Base-by-base conservation (phyloP, 2,888 invertebrate genomes). In the Perdita meconis region DNA sequence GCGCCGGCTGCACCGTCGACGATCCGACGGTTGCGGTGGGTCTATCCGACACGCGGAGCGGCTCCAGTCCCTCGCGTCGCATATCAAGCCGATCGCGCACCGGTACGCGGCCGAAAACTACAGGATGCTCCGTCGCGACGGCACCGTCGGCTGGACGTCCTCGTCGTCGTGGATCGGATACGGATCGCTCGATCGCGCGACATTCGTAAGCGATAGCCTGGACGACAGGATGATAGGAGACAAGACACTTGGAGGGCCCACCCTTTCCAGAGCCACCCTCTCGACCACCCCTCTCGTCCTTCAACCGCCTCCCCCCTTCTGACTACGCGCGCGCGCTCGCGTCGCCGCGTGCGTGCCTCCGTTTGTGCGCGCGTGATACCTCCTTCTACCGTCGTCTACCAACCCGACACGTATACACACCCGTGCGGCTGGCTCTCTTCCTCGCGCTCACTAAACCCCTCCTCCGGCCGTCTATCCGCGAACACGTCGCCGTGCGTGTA, bases 191-290 rank as follows among this genome's bases (percentile, higher is more conserved):
- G 89, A 89, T 89, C 88, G 89, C 89, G 88, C 89, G 89, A 89
- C 89, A 89, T 89, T 89, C 89, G 89, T 89, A 89, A 89, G 86
- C 89, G 89, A 89, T 89, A 89, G 87, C 83, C 89, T 85, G 88
- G 87, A 89, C 89, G 88, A 89, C 87, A 88, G 88, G 89, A 89
- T 87, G 88, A 89, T 89, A 89, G 87, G 89, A 88, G 89, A 89
- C 88, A 85, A 88, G 89, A 88, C 86, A 87, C 88, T 89, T 88
- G 86, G 86, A 85, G 80, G 86, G 81, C 70, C 86, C 84, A 88
- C 88, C 88, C 87, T 89, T 84, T 80, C 70, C 70, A 75, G 81
- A 68, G 61, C 78, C 84, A 79, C 81, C 80, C 81, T 75, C 77
- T 61, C 76, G 71, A 30, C 72, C 71, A 60, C 78, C 83, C 82